phyloP scores from a whole-genome alignment of 2,888 invertebrate genomes.

The Baccha elongata region DNA sequence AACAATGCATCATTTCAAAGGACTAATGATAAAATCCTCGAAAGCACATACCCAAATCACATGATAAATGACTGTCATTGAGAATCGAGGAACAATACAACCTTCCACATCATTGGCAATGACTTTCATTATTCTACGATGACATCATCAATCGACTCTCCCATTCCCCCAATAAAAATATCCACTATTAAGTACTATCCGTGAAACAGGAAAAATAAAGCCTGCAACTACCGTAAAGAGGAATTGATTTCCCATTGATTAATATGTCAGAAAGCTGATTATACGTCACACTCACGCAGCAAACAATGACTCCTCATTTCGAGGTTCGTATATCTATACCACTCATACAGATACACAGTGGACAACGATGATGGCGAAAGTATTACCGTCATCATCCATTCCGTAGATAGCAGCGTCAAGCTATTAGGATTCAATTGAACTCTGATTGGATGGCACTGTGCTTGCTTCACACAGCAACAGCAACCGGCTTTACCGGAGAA shows the following conservation, averaged over 20 bases:
- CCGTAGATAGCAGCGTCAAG: neutral
- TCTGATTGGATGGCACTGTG: slow-evolving; percentile 17
- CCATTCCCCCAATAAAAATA: slow-evolving; percentile 7
- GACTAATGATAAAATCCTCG: slow-evolving; percentile 38
- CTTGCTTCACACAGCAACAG: neutral
- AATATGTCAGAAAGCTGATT: slow-evolving; percentile 72
- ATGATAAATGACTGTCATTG: slow-evolving; percentile 62
- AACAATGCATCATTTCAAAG: slow-evolving; percentile 28
- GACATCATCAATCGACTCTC: slow-evolving; percentile 71
- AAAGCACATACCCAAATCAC: slow-evolving; percentile 21
- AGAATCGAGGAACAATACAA: slow-evolving; percentile 27
- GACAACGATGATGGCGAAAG: neutral
- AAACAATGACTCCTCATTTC: slow-evolving; percentile 45
- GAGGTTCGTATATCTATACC: slow-evolving; percentile 4
- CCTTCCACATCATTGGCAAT: slow-evolving; percentile 62
- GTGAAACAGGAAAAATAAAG: slow-evolving; percentile 16
- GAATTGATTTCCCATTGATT: slow-evolving; percentile 72
- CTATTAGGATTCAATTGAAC: slow-evolving; percentile 64
- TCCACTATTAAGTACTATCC: neutral
- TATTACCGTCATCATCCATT: slow-evolving; percentile 6
- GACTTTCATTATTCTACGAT: slow-evolving; percentile 72
- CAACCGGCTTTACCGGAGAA: slow-evolving; percentile 6
- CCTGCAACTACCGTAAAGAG: slow-evolving; percentile 43
- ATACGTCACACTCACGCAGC: slow-evolving; percentile 56
- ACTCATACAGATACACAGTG: slow-evolving; percentile 1